Base-by-base conservation (phyloP, 2,113 vertebrate species). In the Carassius auratus region DNA sequence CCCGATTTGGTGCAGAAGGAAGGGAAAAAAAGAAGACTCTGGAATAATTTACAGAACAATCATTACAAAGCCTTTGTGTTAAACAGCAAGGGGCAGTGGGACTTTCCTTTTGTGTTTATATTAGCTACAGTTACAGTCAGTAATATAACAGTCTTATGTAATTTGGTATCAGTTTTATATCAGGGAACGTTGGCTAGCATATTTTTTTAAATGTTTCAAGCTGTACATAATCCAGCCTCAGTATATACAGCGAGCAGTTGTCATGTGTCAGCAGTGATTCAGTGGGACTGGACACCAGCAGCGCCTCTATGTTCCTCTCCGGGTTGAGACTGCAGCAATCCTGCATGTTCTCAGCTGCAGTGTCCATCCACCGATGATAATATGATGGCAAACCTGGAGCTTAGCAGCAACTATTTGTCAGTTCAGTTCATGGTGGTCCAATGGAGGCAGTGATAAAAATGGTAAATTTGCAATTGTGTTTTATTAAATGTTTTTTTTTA, bases 1-100 rank as follows among this genome's bases (percentile, higher is more conserved):
- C 86, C 90, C 88, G 89, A 92, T 93, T 92, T 93, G 92, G 90
- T 92, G 93, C 92, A 93, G 91, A 92, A 91, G 91, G 88, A 90
- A 89, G 90, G 5, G 5, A 84, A 82, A 84, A 89, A 82, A 30
- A 30, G 30, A 30, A 73, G 19, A 36, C 57, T 68, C 80, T 88
- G 68, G 86, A 30, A 76, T 87, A 86, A 89, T 80, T 42, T 61
- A 81, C 50, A 84, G 38, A 62, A 84, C 30, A 36, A 71, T 84
- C 52, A 61, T 78, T 33, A 55, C 10, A 62, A 76, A 75, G 19
- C 26, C 74, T 76, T 76, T 78, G 57, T 84, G 45, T 81, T 66
- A 59, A 84, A 52, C 38, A 50, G 26, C 12, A 71, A 73, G 73
- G 61, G 78, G 61, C 55, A 62, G 59, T 19, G 38, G 61, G 78